Base-by-base conservation (phyloP, 64 coral and sea anemone species). In the Pocillopora verrucosa region DNA sequence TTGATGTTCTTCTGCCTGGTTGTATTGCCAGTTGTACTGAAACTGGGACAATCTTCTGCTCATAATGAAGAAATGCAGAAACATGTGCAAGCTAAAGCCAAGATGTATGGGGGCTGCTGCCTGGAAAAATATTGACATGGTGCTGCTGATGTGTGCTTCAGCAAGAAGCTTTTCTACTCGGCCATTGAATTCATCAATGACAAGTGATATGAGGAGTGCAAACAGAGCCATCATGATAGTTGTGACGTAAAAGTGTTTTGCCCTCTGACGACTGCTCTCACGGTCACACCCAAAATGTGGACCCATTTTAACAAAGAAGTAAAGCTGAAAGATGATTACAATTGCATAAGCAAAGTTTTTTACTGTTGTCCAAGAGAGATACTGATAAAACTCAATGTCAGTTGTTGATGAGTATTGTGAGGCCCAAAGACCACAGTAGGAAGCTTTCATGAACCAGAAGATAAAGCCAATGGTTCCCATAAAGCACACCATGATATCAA, bases 251-350 rank as follows among this genome's bases (percentile, higher is more conserved):
- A 96, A 79, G 38, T 92, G 94, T 22, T 86, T 88, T 72, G 77
- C 57, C 16, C 75, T 75, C 1, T 67, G 87, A 14, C 76, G 77
- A 34, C 62, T 78, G 37, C 75, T 85, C 20, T 75, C 79, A 19
- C 58, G 15, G 41, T 89, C 58, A 13, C 65, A 77, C 16, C 94
- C 92, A 72, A 72, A 96, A 77, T 85, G 35, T 22, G 94, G 94
- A 45, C 90, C 94, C 94, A 96, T 96, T 81, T 92, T 96, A 34
- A 96, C 76, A 79, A 96, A 96, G 83, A 96, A 96, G 34, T 92
- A 60, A 14, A 96, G 80, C 59, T 96, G 94, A 58, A 96, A 96
- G 13, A 96, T 80, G 59, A 96, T 92, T 70, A 80, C 88, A 22
- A 86, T 59, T 16, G 94, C 86, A 17, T 82, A 87, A 7, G 80